Conservation (phyloP, 1,140 invertebrate genomes). For the Conopomorpha cramerella region DNA sequence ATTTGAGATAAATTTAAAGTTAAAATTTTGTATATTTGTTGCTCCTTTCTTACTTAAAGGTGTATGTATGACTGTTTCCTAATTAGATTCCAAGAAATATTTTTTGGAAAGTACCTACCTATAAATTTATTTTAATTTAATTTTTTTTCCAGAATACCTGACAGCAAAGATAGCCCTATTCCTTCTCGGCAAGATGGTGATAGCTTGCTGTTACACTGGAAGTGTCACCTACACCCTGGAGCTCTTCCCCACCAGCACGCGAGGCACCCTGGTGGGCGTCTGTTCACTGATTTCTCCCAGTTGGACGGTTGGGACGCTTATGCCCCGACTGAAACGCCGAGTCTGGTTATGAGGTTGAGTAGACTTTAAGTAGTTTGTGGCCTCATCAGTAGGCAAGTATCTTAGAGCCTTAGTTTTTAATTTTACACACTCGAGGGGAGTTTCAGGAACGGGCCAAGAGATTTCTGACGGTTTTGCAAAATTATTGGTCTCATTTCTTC, state of each 20-base stretch:
- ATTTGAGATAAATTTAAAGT: too few species aligned
- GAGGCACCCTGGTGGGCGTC: conserved; percentile 67
- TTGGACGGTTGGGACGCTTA: conserved; percentile 73
- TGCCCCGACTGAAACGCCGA: conserved; percentile 64
- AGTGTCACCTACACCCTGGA: conserved; percentile 72
- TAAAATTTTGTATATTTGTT: too few species aligned
- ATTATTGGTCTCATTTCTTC: too few species aligned
- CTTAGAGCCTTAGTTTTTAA: too few species aligned
- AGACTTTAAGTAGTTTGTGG: too few species aligned
- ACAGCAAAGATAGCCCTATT: conserved; percentile 61
- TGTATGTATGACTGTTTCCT: too few species aligned
- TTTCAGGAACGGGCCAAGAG: neutral
- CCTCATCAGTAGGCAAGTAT: too few species aligned
- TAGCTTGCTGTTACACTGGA: conserved; percentile 69
- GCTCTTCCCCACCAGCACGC: conserved; percentile 71
- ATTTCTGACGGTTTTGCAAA: neutral
- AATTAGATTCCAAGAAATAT: too few species aligned
- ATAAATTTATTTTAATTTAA: too few species aligned
- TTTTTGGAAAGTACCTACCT: too few species aligned
- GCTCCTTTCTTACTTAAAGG: too few species aligned
- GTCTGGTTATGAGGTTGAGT: too few species aligned
- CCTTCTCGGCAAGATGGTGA: conserved; percentile 73
- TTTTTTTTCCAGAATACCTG: conserved; percentile 13
- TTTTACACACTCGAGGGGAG: neutral
- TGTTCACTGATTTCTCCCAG: conserved; percentile 74